A percentile compares a stretch with the other conserved stretches of the same genome.
These are phyloP conservation scores for Athalia cordata DNA, from an alignment of 2,888 invertebrate species.

Conservation along the genomic window DNA sequence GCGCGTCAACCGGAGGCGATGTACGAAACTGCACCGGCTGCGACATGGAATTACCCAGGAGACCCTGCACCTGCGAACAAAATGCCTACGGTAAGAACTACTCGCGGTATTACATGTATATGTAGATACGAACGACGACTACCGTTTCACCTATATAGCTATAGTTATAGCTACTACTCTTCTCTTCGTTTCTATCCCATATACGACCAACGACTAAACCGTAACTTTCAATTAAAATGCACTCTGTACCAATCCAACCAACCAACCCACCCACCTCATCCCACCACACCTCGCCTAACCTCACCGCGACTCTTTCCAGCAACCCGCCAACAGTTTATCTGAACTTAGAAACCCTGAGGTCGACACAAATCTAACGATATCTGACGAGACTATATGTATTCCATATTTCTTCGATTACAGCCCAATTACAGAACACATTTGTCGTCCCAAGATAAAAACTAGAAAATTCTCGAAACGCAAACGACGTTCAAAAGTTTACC, in stretches of 20 bases:
- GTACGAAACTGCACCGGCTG: slow-evolving; percentile 93
- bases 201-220: neutral
- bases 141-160: neutral
- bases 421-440: no score
- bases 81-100: slow-evolving; percentile 34
- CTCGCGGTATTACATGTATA: neutral
- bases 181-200: neutral
- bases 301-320: no score
- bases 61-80: slow-evolving; percentile 77
- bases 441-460: no score
- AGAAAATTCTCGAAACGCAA: no score
- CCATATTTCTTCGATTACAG: no score
- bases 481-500: no score
- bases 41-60: slow-evolving; percentile 78
- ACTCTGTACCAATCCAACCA: slow-evolving; percentile 6
- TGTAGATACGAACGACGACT: neutral
- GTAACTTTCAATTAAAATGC: slow-evolving; percentile 41
- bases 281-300: no score
- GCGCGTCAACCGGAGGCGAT: slow-evolving; percentile 92
- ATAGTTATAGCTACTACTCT: neutral
- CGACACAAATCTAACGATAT: no score
- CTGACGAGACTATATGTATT: no score
- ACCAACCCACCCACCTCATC: no score
- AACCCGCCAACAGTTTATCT: no score
- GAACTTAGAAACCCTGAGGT: no score